Base-by-base conservation (phyloP, 2,888 invertebrate species). In the Rhimphoctona megacephalus region DNA sequence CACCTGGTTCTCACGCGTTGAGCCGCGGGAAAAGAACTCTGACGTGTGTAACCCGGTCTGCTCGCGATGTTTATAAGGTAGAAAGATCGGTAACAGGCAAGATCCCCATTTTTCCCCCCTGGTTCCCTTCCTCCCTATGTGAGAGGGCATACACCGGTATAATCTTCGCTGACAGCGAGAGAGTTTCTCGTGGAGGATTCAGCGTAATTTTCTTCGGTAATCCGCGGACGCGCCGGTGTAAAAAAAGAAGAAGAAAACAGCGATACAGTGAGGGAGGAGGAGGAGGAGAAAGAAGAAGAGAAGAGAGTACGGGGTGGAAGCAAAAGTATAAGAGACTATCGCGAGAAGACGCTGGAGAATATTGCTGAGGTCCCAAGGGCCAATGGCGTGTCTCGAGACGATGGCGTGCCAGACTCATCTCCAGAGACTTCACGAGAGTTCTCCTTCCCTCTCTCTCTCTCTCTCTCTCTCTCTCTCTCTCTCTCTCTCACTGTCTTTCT, bases 121-220 rank as follows among this genome's bases (percentile, higher is more conserved):
- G 22, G 36, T 36, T 25, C 54, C 36, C 61, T 73, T 36, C 66
- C 43, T 70, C 69, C 64, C 66, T 81, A 43, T 69, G 67, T 54
- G 80, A 52, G 69, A 43, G 78, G 36, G 73, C 49, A 72, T 83
- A 82, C 85, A 83, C 80, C 80, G 88, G 86, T 86, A 87, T 87
- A 89, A 89, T 89, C 88, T 89, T 87, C 85, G 87, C 89, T 89
- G 89, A 89, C 89, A 88, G 87, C 86, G 87, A 88, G 77, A 82
- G 80, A 73, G 85, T 73, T 80, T 83, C 81, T 78, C 83, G 81
- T 43, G 64, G 79, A 83, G 84, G 86, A 88, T 82, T 88, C 87
- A 85, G 86, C 88, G 89, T 86, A 87, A 89, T 89, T 89, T 88
- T 73, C 66, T 76, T 84, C 81, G 83, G 83, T 86, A 67, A 86